Evolutionary conservation across 2,888 invertebrate species (phyloP).

Genomic region (Notodonta dromedarius): DNA sequence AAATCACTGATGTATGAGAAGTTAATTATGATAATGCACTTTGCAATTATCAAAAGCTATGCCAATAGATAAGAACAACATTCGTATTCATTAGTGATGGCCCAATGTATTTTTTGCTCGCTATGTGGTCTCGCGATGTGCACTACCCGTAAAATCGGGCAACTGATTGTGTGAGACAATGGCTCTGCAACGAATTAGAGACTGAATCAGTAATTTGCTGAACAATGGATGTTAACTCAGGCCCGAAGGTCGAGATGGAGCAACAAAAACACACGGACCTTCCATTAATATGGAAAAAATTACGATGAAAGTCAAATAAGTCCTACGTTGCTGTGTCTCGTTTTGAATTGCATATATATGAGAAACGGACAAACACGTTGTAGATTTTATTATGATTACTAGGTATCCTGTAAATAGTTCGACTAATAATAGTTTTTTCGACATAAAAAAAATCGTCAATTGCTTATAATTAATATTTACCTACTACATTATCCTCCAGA

Average conservation of each 20-base stretch:
- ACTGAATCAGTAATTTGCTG: slow-evolving; percentile 72
- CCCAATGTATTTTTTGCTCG: slow-evolving; percentile 33
- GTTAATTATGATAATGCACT: slow-evolving; percentile 9
- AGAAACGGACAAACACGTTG: neutral
- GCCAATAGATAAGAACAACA: slow-evolving; percentile 15
- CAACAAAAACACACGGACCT: slow-evolving; percentile 54
- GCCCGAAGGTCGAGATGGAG: slow-evolving; percentile 71
- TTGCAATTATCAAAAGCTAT: slow-evolving; percentile 14
- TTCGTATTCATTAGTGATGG: slow-evolving; percentile 34
- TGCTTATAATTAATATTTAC: too few species aligned
- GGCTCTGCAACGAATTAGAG: slow-evolving; percentile 70
- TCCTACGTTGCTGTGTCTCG: neutral
- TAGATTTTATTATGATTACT: neutral
- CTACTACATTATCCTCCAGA: too few species aligned
- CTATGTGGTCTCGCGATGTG: slow-evolving; percentile 48
- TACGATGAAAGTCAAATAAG: slow-evolving; percentile 42
- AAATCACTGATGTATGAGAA: neutral
- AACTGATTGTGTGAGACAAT: slow-evolving; percentile 68
- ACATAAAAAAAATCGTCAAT: too few species aligned
- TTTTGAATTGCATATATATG: neutral
- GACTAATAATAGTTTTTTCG: too few species aligned
- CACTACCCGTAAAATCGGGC: slow-evolving; percentile 72
- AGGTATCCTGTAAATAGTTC: too few species aligned
- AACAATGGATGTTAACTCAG: slow-evolving; percentile 78
- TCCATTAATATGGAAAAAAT: slow-evolving; percentile 45